Percentiles rank a stretch among this genome's conserved stretches.
Conservation (phyloP, 2,113 vertebrate genomes). For the Xenopus borealis region DNA sequence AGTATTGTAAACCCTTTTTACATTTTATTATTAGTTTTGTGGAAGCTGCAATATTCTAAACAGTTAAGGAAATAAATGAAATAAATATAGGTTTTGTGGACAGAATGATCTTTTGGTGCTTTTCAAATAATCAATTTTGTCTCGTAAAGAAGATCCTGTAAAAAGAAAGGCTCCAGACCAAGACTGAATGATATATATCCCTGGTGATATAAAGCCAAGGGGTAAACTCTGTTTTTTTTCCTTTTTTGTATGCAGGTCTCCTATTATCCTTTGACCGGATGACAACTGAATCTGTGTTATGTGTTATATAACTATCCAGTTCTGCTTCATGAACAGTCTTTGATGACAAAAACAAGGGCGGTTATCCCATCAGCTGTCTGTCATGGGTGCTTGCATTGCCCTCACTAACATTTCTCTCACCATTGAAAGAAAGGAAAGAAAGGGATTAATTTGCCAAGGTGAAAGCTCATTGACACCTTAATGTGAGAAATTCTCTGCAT, state of each 20-base stretch:
- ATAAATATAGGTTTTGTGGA: too few relatives aligned
- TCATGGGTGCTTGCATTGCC: slow-evolving; percentile 41
- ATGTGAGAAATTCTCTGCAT: slow-evolving; percentile 33
- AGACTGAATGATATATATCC: not conserved
- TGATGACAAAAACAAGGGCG: slow-evolving; percentile 42
- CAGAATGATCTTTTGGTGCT: too few relatives aligned
- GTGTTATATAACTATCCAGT: slow-evolving; percentile 24
- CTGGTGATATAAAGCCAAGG: not conserved
- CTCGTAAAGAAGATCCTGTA: too few relatives aligned
- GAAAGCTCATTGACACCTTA: slow-evolving; percentile 40
- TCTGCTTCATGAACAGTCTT: slow-evolving; percentile 41
- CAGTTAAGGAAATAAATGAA: too few relatives aligned
- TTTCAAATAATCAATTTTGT: too few relatives aligned
- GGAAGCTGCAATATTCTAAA: too few relatives aligned
- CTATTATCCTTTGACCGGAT: not conserved
- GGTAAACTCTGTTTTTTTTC: not conserved
- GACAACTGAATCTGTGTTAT: slow-evolving; percentile 22
- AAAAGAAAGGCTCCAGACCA: not conserved
- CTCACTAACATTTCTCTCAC: slow-evolving; percentile 45
- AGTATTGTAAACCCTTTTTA: too few relatives aligned
- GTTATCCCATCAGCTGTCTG: slow-evolving; percentile 40
- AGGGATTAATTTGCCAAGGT: slow-evolving; percentile 41
- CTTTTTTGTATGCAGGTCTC: slow-evolving; percentile 20
- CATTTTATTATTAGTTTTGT: too few relatives aligned
- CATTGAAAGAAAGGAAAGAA: slow-evolving; percentile 40